Evolutionary conservation across 2,888 invertebrate species (phyloP), one percentile per base, ranked within the genome.

Genomic region (Neria commutata): DNA sequence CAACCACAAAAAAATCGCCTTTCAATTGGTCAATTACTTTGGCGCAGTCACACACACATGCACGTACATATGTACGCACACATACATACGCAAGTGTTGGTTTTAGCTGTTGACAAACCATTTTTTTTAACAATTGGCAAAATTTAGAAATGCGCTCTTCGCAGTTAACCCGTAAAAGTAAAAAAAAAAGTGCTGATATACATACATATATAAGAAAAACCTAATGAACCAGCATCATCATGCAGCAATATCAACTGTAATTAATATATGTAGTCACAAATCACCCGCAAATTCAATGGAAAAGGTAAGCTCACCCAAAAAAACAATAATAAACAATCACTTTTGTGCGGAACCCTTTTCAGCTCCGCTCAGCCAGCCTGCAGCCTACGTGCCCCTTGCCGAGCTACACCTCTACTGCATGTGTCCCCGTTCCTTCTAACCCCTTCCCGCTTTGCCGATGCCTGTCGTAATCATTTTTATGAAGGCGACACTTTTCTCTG

Each of bases 1-100:
- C n/a, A 48, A 48, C 10, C 46, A 25, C 48, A 48, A 55, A 24
- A 48, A 54, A 58, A 50, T 56, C 52, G 29, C 16, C 46, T 53
- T 58, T 56, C 60, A 60, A 63, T 63, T 63, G 63, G 60, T 54
- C 56, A 60, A 47, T 56, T 58, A 58, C 47, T 48, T 33, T 48
- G 60, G 54, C 29, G 46, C 54, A 54, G 49, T 25, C 45, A 17
- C 5, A n/a, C 21, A 29, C 50, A 47, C 24, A 42, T 40, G 37
- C 34, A 37, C 55, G 48, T 24, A 54, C 33, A 46, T 23, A 14
- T 33, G 48, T 34, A 37, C 14, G 37, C 40, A 54, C 14, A 24
- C 14, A 54, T 54, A 21, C 29, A 42, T 25, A 34, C 17, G 29
- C 29, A 29, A 29, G 29, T 8, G 29, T 29, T 11, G 11, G 29